phyloP scores from a whole-genome alignment of 2,888 invertebrate species.

The Syrista parreyssii region DNA sequence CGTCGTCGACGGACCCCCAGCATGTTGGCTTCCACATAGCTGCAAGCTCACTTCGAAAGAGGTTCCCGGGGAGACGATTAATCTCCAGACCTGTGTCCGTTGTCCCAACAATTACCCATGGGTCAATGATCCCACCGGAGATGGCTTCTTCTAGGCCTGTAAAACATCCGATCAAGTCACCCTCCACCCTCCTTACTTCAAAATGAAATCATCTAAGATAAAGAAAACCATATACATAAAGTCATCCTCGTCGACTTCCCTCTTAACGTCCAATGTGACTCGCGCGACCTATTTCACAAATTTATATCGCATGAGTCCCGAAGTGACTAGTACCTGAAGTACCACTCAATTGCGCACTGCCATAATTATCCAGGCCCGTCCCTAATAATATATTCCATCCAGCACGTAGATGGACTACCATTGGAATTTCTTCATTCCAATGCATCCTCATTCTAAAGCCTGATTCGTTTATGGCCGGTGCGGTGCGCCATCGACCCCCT shows the following conservation, averaged over 20 bases:
- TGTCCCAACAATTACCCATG: slow-evolving; percentile 96
- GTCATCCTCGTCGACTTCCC: not conserved
- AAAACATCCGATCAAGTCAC: slow-evolving; percentile 32
- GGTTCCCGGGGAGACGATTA: slow-evolving; percentile 93
- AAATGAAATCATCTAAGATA: not conserved
- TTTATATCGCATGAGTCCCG: not conserved
- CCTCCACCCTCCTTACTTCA: slow-evolving; percentile 4
- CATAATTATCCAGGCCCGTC: not conserved
- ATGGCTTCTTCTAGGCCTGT: slow-evolving; percentile 83
- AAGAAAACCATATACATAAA: not conserved
- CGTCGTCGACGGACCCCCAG: slow-evolving; percentile 82
- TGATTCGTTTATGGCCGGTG: not conserved
- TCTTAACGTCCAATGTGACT: not conserved
- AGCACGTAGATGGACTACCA: not conserved
- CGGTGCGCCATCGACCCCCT: not conserved
- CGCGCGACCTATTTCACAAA: not conserved
- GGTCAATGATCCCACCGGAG: slow-evolving; percentile 92
- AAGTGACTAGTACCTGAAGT: not conserved
- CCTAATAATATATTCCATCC: not conserved
- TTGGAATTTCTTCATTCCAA: not conserved
- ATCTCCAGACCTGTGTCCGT: slow-evolving; percentile 91
- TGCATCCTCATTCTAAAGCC: not conserved
- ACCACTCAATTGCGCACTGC: not conserved
- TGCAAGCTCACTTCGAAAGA: slow-evolving; percentile 94
- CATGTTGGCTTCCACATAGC: slow-evolving; percentile 90